A percentile compares a stretch with the other conserved stretches of the same genome.
Conservation (phyloP, 2,888 invertebrate species). For the Dicycla oo region DNA sequence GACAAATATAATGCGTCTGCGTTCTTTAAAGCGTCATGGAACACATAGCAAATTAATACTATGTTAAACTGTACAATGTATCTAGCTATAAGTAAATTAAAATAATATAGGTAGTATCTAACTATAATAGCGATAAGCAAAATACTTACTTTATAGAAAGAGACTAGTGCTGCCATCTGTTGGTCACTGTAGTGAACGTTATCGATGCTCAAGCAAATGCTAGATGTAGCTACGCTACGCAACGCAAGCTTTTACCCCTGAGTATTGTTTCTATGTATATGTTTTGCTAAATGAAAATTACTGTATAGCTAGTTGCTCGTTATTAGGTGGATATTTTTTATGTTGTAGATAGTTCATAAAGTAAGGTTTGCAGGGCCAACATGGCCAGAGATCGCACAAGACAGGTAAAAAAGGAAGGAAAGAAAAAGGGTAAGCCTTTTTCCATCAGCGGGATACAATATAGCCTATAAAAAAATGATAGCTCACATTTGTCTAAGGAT, state of each 20-base stretch:
- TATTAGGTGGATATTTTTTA: neutral
- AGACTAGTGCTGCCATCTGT: conserved; percentile 51
- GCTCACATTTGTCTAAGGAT: no score
- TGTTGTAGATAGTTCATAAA: no score
- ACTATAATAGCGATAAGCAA: neutral
- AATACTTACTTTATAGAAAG: neutral
- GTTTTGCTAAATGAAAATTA: neutral
- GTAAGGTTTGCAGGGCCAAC: no score
- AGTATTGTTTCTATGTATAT: neutral
- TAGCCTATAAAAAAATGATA: no score
- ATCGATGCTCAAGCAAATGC: neutral
- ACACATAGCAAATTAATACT: neutral
- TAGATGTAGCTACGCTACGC: conserved; percentile 7
- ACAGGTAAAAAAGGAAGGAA: no score
- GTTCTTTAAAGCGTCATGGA: no score
- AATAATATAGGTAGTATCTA: neutral
- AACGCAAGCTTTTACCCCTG: neutral
- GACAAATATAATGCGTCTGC: no score
- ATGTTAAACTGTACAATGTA: neutral
- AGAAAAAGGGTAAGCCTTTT: no score
- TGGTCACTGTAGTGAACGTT: neutral
- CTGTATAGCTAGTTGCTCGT: neutral
- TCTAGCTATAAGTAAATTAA: neutral
- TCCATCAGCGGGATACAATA: no score
- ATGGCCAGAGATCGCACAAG: no score